Evolutionary conservation across 2,113 vertebrate species (phyloP).

Genomic region (Eclectus roratus): DNA sequence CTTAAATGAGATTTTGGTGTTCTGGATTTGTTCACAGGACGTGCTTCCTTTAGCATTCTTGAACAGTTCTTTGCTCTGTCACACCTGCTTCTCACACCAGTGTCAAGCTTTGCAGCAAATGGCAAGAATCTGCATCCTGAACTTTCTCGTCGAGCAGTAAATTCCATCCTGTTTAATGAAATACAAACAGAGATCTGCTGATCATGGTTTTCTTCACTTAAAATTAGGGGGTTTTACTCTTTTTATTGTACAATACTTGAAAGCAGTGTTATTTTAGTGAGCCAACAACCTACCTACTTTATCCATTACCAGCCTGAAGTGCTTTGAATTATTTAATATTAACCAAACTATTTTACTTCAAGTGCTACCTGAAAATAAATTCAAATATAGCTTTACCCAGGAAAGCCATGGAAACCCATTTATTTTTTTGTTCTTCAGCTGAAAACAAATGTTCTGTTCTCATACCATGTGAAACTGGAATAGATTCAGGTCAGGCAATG

Average conservation of each 20-base stretch:
- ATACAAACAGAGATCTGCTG: neutral
- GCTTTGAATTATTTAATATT: neutral
- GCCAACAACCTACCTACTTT: neutral
- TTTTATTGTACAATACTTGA: neutral
- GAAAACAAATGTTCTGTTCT: constrained; percentile 44
- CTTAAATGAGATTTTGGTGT: neutral
- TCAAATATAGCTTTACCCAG: neutral
- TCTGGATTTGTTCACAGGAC: neutral
- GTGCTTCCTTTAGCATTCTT: neutral
- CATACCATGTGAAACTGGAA: constrained; percentile 26
- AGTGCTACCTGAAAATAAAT: neutral
- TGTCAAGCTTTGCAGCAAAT: neutral
- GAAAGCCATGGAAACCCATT: constrained; percentile 15
- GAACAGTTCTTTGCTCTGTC: neutral
- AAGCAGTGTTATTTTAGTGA: neutral
- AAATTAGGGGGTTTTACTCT: neutral
- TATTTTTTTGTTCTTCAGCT: constrained; percentile 10
- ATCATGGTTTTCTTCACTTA: neutral
- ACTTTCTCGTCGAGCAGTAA: neutral
- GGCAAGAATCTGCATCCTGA: neutral
- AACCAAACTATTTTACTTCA: neutral
- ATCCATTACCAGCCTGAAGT: neutral
- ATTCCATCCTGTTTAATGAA: neutral
- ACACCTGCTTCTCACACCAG: neutral
- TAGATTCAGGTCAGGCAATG: constrained; percentile 33